phyloP scores from a whole-genome alignment of 2,888 invertebrate species.

The Flexamia atlantica region DNA sequence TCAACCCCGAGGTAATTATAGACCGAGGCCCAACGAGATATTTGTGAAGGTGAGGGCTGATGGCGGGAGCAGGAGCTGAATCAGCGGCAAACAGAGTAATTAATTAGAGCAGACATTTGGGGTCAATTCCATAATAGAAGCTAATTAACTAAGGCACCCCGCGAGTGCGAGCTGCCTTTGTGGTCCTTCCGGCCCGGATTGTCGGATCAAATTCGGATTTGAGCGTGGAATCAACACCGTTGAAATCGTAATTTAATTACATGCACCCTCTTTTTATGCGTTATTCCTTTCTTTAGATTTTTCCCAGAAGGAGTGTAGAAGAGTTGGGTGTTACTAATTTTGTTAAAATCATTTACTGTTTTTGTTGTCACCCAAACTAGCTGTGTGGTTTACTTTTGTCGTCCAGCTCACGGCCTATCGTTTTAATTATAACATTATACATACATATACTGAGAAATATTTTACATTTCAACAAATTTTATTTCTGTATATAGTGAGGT shows the following conservation, averaged over 20 bases:
- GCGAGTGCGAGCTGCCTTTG: slow-evolving; percentile 36
- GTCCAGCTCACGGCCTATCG: too few relatives aligned
- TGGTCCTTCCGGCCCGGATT: slow-evolving; percentile 28
- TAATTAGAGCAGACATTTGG: slow-evolving; percentile 51
- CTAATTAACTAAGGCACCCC: slow-evolving; percentile 40
- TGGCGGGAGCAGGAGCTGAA: neutral
- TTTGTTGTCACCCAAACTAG: too few relatives aligned
- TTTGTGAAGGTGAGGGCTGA: neutral
- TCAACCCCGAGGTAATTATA: neutral
- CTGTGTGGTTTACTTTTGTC: too few relatives aligned
- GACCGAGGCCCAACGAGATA: neutral
- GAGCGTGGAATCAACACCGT: slow-evolving; percentile 56
- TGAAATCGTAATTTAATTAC: slow-evolving; percentile 53
- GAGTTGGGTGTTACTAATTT: too few relatives aligned
- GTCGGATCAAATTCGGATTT: slow-evolving; percentile 36
- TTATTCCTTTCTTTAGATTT: neutral
- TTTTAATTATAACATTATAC: too few relatives aligned
- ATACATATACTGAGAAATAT: too few relatives aligned
- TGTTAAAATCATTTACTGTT: too few relatives aligned
- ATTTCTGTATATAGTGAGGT: too few relatives aligned
- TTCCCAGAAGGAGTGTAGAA: neutral
- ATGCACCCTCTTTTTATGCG: slow-evolving; percentile 40
- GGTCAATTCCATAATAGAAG: slow-evolving; percentile 48
- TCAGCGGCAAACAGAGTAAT: slow-evolving; percentile 46
- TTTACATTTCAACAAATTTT: too few relatives aligned